A percentile compares a stretch with the other conserved stretches of the same genome.
Conservation (phyloP, 2,113 vertebrate genomes). For the Pachypanchax playfairii region DNA sequence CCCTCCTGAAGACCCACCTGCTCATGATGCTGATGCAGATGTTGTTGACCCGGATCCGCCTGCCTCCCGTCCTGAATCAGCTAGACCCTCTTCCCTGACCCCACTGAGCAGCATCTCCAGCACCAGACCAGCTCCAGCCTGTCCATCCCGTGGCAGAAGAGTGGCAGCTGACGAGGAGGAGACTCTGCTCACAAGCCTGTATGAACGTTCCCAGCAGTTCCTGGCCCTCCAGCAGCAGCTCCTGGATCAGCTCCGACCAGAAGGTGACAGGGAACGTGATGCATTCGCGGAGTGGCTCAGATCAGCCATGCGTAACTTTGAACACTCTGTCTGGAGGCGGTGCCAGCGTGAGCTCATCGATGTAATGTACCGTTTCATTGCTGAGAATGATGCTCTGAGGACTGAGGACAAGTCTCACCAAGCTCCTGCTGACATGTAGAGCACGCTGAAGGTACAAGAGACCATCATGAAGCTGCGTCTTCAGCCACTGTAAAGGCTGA, state of each 20-base stretch:
- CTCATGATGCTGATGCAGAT: neutral
- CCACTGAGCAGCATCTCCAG: neutral
- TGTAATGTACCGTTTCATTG: conserved; percentile 2
- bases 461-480: neutral
- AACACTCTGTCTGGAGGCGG: conserved; percentile 1
- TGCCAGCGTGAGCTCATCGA: conserved; percentile 1
- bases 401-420: neutral
- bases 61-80: too few species aligned
- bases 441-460: too few species aligned
- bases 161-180: neutral
- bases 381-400: neutral
- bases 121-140: neutral
- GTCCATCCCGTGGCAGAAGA: neutral
- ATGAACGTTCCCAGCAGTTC: conserved; percentile 1
- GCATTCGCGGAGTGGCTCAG: neutral
- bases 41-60: neutral
- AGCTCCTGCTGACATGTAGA: too few species aligned
- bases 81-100: neutral
- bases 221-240: neutral
- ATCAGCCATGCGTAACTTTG: conserved; percentile 4
- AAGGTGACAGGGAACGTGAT: neutral
- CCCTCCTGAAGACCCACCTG: too few species aligned
- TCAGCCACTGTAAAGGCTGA: too few species aligned
- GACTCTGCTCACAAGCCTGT: neutral
- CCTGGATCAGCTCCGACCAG: neutral